These are phyloP conservation scores for Drosophila albomicans DNA, from an alignment of 1,140 invertebrate species.

Conservation along the genomic window DNA sequence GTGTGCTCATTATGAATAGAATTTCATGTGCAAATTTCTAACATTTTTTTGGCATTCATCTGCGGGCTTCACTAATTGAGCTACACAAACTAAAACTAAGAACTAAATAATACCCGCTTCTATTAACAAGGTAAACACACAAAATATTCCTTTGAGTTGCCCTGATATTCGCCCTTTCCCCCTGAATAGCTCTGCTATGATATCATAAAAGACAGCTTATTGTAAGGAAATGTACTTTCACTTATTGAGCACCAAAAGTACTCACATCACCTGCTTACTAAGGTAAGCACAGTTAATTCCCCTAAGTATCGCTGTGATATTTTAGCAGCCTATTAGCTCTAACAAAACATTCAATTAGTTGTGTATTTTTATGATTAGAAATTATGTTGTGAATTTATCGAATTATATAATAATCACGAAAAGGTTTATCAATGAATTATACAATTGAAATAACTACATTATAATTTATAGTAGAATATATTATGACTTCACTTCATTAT, in stretches of 20 bases:
- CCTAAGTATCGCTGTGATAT: not conserved
- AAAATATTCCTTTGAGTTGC: conserved; percentile 6
- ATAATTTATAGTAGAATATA: too few species aligned
- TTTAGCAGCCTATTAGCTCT: too few species aligned
- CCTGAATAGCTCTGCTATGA: not conserved
- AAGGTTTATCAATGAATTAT: too few species aligned
- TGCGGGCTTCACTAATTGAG: conserved; percentile 40
- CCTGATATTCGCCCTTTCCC: not conserved
- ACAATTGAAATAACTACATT: too few species aligned
- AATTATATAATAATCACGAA: too few species aligned
- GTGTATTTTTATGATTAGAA: too few species aligned
- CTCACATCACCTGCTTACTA: not conserved
- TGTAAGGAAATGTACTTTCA: not conserved
- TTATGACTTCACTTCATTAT: too few species aligned
- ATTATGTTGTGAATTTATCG: not conserved
- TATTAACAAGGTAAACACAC: conserved; percentile 12
- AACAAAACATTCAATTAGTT: too few species aligned
- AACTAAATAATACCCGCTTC: not conserved
- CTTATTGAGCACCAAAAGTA: not conserved
- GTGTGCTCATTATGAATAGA: conserved; percentile 46
- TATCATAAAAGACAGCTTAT: not conserved
- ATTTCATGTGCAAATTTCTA: conserved; percentile 27
- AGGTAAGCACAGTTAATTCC: not conserved
- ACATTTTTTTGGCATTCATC: conserved; percentile 16
- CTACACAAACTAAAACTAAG: conserved; percentile 9